These are phyloP conservation scores for Pseudanteris insignis DNA, from an alignment of 2,888 invertebrate genomes.

Conservation along the genomic window DNA sequence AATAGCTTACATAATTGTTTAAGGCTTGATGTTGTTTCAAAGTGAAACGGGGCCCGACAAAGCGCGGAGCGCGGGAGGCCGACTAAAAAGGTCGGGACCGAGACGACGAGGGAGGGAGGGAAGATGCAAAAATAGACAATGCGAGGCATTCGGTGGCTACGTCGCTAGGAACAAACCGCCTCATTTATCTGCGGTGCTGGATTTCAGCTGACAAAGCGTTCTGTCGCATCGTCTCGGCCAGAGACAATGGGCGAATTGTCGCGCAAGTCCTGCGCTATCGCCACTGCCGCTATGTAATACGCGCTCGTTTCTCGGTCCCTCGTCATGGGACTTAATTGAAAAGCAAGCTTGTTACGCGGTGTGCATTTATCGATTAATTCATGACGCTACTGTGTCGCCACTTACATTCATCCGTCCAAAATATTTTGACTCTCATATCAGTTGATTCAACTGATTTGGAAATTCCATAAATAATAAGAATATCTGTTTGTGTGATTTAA, in stretches of 20 bases:
- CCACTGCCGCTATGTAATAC: slow-evolving; percentile 22
- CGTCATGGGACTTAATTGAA: slow-evolving; percentile 26
- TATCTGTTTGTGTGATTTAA: too few relatives aligned
- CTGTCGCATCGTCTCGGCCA: slow-evolving; percentile 43
- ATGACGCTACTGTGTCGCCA: slow-evolving; percentile 9
- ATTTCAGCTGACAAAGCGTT: slow-evolving; percentile 46
- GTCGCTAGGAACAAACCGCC: slow-evolving; percentile 45
- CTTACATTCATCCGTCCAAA: too few relatives aligned
- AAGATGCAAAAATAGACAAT: slow-evolving; percentile 36
- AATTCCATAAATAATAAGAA: too few relatives aligned
- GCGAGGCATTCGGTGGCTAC: slow-evolving; percentile 28
- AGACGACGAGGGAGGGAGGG: background rate
- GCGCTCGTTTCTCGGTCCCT: slow-evolving; percentile 8
- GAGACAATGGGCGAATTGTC: slow-evolving; percentile 46
- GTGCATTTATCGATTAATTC: too few relatives aligned
- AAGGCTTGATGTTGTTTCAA: too few relatives aligned
- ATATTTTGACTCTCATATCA: too few relatives aligned
- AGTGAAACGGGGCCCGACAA: too few relatives aligned
- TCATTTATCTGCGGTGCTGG: slow-evolving; percentile 45
- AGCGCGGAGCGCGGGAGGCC: too few relatives aligned
- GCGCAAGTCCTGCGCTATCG: slow-evolving; percentile 39
- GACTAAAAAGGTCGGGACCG: background rate
- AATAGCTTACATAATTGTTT: too few relatives aligned
- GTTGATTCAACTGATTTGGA: too few relatives aligned
- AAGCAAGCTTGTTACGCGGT: too few relatives aligned